phyloP scores from a whole-genome alignment of 2,797 vertebrate species.

The Megalops cyprinoides region DNA sequence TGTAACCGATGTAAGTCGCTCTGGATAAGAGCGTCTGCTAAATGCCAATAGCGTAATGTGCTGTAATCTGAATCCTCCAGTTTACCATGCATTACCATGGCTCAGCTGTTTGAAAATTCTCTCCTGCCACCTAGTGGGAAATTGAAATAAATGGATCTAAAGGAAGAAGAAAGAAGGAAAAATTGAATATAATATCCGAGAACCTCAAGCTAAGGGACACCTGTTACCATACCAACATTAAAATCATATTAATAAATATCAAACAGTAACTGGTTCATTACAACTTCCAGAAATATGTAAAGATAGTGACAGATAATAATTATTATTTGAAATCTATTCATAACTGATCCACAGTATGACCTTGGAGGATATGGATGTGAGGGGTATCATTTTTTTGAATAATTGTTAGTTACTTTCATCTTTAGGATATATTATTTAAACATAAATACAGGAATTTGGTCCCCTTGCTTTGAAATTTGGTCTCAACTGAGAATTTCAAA shows the following conservation, averaged over 20 bases:
- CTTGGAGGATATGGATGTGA: conserved; percentile 60
- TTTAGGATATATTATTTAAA: background rate
- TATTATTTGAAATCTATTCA: conserved; percentile 20
- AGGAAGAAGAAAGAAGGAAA: background rate
- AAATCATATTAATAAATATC: no score
- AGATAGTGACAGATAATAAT: background rate
- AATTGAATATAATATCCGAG: background rate
- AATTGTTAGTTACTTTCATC: background rate
- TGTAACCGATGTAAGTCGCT: no score
- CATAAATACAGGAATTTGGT: no score
- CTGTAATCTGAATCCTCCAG: no score
- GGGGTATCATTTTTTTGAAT: background rate
- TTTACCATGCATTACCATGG: no score
- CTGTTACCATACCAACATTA: no score
- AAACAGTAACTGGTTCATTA: no score
- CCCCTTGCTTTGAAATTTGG: no score
- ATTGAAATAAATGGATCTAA: background rate
- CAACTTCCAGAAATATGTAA: background rate
- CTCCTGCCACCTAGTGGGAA: conserved; percentile 55
- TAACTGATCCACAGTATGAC: conserved; percentile 57
- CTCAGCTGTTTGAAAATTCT: no score
- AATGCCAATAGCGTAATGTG: no score
- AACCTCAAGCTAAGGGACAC: background rate
- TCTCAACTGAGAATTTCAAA: no score
- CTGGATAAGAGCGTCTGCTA: no score